These are phyloP conservation scores for Prostheceraeus crozeri DNA, from an alignment of 2,888 invertebrate genomes.

Conservation along the genomic window DNA sequence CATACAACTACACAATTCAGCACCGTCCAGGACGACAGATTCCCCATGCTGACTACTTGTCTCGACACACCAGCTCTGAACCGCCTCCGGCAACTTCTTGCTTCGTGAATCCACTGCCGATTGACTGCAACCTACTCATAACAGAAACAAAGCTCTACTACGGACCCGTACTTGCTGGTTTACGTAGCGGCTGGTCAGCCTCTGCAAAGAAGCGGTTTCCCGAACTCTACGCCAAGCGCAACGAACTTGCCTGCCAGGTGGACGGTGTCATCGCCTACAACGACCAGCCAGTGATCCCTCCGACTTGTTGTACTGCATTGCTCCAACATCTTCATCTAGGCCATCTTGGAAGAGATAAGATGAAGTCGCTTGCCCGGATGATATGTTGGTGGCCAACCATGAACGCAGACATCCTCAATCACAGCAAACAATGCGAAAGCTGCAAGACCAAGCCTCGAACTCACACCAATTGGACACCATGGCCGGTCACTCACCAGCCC, in stretches of 20 bases:
- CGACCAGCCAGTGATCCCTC: too few relatives aligned
- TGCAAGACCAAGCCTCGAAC: conserved; percentile 5
- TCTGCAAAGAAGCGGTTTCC: conserved; percentile 14
- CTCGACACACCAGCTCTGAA: background rate
- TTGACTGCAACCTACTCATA: background rate
- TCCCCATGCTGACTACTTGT: conserved; percentile 21
- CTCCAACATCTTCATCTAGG: conserved; percentile 1
- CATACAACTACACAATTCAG: conserved; percentile 15
- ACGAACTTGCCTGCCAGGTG: too few relatives aligned
- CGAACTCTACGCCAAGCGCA: too few relatives aligned
- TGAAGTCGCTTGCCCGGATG: conserved; percentile 20
- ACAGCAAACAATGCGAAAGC: background rate
- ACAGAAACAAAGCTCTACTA: background rate
- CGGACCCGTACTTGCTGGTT: conserved; percentile 9
- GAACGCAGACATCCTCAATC: conserved; percentile 3
- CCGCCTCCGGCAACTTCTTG: background rate
- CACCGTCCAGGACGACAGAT: conserved; percentile 7
- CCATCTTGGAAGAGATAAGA: conserved; percentile 2
- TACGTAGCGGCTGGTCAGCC: conserved; percentile 15
- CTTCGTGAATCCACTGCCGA: conserved; percentile 10
- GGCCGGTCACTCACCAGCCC: conserved; percentile 9
- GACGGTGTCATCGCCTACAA: too few relatives aligned
- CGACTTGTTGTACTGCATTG: too few relatives aligned
- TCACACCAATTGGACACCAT: conserved; percentile 11
- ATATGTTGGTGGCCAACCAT: conserved; percentile 17